phyloP scores from a whole-genome alignment of 2,113 vertebrate genomes.

The Ochotona princeps region DNA sequence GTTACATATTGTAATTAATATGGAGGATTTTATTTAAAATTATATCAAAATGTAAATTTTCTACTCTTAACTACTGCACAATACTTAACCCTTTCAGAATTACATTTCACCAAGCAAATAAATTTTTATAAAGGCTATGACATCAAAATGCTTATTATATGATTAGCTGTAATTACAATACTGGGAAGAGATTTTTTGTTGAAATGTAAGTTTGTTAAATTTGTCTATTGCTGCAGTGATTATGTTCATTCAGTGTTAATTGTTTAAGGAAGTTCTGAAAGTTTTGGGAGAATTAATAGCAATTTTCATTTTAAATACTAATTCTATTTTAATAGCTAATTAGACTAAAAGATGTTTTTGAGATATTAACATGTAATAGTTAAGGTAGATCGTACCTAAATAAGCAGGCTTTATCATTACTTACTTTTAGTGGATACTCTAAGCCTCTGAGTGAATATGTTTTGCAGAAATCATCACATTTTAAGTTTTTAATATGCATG shows the following conservation, averaged over 20 bases:
- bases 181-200: slow-evolving; percentile 16
- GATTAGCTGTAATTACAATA: not conserved
- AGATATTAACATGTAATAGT: not conserved
- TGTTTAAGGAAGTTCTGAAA: slow-evolving; percentile 42
- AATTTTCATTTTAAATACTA: slow-evolving; percentile 50
- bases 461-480: slow-evolving; percentile 26
- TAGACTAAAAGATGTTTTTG: slow-evolving; percentile 18
- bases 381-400: not conserved
- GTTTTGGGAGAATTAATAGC: slow-evolving; percentile 42
- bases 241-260: not conserved
- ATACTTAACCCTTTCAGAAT: not conserved
- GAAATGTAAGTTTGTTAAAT: slow-evolving; percentile 11
- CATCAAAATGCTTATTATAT: slow-evolving; percentile 17
- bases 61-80: not conserved
- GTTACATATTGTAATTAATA: slow-evolving; percentile 9
- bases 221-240: not conserved
- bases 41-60: slow-evolving; percentile 11
- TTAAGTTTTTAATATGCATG: slow-evolving; percentile 6
- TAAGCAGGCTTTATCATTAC: not conserved
- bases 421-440: not conserved
- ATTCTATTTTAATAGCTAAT: slow-evolving; percentile 8
- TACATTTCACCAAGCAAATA: slow-evolving; percentile 40
- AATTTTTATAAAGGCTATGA: not conserved
- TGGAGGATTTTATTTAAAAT: slow-evolving; percentile 38
- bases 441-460: not conserved